Percentiles rank a stretch among this genome's conserved stretches.
phyloP scores from a whole-genome alignment of 2,113 vertebrate species.

The Acanthisitta chloris region DNA sequence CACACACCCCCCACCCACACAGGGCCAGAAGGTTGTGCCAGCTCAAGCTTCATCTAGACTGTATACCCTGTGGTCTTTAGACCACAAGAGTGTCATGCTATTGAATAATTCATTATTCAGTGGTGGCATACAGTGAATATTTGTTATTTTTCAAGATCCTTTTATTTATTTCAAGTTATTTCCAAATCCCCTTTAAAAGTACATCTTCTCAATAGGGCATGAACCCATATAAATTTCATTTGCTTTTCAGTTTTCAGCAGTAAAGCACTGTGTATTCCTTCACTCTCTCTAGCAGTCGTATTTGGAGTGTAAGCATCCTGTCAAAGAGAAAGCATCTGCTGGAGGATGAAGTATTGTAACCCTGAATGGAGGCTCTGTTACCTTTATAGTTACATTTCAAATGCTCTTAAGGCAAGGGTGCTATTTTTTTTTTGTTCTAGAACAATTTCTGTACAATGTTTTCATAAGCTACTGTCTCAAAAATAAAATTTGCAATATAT shows the following conservation, averaged over 20 bases:
- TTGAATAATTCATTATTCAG: background rate
- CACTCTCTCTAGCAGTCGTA: background rate
- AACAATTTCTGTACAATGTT: background rate
- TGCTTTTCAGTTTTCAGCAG: background rate
- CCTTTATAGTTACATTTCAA: background rate
- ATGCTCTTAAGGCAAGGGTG: background rate
- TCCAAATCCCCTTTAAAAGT: background rate
- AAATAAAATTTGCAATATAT: background rate
- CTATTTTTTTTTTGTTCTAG: background rate
- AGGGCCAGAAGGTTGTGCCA: background rate
- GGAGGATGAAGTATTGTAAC: background rate
- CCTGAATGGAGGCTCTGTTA: background rate
- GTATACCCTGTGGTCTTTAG: background rate
- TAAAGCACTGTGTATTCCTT: background rate
- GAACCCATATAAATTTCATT: background rate
- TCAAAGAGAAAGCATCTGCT: background rate
- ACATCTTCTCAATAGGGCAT: background rate
- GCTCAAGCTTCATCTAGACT: background rate
- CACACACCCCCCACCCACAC: fast-evolving
- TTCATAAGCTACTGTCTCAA: background rate
- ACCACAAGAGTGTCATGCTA: background rate
- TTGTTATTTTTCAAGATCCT: background rate
- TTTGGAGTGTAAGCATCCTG: background rate
- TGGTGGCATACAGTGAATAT: background rate
- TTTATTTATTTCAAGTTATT: background rate